Evolutionary conservation across 2,888 invertebrate species (phyloP), one percentile per base, ranked within the genome.

Genomic region (Fissipunctia ypsillon): DNA sequence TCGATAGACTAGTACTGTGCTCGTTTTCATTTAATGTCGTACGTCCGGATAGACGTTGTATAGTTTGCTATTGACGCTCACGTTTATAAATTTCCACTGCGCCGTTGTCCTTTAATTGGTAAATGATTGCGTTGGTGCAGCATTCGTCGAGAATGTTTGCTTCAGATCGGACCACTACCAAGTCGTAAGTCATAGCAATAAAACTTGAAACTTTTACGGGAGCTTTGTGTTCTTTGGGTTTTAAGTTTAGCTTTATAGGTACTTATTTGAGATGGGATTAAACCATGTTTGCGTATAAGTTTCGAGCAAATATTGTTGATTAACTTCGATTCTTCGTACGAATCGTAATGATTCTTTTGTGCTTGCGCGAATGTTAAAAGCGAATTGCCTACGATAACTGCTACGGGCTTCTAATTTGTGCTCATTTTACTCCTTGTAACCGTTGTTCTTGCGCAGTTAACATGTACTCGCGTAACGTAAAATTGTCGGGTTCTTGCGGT

Each of bases 51-150:
- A n/a, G n/a, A n/a, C n/a, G n/a, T n/a, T n/a, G n/a, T n/a, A 28
- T 28, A 48, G 54, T 41, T 78, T 14, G 35, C 31, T 56, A 41
- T 41, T n/a, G 60, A 56, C 25, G 70, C n/a, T 50, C 35, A 35
- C 57, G 43, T 66, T 66, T 76, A 68, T 54, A 68, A 60, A 45
- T 66, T n/a, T 31, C 22, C 16, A 57, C 45, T 74, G 73, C 41
- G 64, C 35, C 14, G 57, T 45, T 48, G 79, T 52, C 45, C 64
- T 64, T 52, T 59, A 41, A 63, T 76, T 61, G 59, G 79, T 64
- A 64, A 45, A 61, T 64, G 14, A 25, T 64, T 59, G 57, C 72
- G 59, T 35, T 64, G 14, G 31, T 64, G 38, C 50, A 71, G 56
- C 61, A 77, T 25, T 72, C 52, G 45, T 31, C 14, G 25, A 41